phyloP scores from a whole-genome alignment of 2,113 vertebrate genomes.

The Tenrec ecaudatus region DNA sequence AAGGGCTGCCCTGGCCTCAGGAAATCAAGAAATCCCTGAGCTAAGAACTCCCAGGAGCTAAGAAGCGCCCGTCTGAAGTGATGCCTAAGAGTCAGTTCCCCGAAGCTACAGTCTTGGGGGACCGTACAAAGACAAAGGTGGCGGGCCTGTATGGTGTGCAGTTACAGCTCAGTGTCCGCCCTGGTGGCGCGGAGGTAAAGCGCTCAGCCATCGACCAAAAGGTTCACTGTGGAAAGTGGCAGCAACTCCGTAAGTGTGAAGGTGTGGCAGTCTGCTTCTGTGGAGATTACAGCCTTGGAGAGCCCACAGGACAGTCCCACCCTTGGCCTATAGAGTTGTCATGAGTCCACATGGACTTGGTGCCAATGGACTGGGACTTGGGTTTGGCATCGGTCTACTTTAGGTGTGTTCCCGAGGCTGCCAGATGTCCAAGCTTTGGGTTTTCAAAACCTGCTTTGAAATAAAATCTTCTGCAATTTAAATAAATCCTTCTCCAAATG shows the following conservation, averaged over 20 bases:
- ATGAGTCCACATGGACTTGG: background rate
- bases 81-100: background rate
- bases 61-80: background rate
- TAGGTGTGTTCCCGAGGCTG: background rate
- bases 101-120: background rate
- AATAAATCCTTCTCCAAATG: background rate
- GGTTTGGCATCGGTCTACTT: background rate
- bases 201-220: no score
- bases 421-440: background rate
- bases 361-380: background rate
- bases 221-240: background rate
- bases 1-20: background rate
- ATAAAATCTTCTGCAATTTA: background rate
- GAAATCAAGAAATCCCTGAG: background rate
- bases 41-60: background rate
- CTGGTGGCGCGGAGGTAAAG: background rate
- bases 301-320: background rate
- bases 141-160: background rate
- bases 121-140: background rate
- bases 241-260: background rate
- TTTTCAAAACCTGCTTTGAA: constrained; percentile 21
- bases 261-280: background rate
- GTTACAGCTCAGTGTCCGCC: background rate
- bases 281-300: background rate
- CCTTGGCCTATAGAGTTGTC: background rate